Evolutionary conservation across 92 coral and sea anemone species (phyloP).

Genomic region (Scolanthus callimorphus): DNA sequence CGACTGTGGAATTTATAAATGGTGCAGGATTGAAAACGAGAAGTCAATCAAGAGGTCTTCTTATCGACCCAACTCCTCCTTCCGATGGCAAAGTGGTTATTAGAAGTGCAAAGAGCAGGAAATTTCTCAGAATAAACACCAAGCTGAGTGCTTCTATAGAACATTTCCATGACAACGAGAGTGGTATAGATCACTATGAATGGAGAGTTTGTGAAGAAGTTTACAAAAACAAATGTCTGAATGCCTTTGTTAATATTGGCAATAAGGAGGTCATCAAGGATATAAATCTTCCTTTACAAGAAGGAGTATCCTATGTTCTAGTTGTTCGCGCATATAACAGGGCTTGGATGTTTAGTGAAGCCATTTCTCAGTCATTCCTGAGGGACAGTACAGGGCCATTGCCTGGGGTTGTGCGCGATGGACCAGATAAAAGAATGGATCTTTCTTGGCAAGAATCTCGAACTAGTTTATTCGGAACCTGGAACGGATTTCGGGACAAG

Average conservation of each 20-base stretch:
- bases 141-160: constrained; percentile 47
- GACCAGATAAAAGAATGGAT: constrained; percentile 11
- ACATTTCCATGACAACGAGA: constrained; percentile 61
- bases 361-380: constrained; percentile 27
- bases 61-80: constrained; percentile 76
- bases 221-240: constrained; percentile 18
- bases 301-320: constrained; percentile 52
- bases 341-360: constrained; percentile 41
- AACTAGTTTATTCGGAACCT: constrained; percentile 43
- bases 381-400: constrained; percentile 50
- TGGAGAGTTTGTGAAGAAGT: constrained; percentile 71
- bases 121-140: constrained; percentile 46
- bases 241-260: constrained; percentile 53
- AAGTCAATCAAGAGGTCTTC: constrained; percentile 26
- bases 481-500: constrained; percentile 63
- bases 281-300: constrained; percentile 36
- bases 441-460: constrained; percentile 59
- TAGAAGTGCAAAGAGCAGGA: constrained; percentile 25
- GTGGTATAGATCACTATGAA: constrained; percentile 51
- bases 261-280: constrained; percentile 25
- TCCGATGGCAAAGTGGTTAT: constrained; percentile 45
- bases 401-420: constrained; percentile 60
- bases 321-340: constrained; percentile 65
- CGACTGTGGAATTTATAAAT: constrained; percentile 47
- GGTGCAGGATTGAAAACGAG: constrained; percentile 53